Conservation (phyloP, 2,888 invertebrate genomes). For the Eucera pruinosa region DNA sequence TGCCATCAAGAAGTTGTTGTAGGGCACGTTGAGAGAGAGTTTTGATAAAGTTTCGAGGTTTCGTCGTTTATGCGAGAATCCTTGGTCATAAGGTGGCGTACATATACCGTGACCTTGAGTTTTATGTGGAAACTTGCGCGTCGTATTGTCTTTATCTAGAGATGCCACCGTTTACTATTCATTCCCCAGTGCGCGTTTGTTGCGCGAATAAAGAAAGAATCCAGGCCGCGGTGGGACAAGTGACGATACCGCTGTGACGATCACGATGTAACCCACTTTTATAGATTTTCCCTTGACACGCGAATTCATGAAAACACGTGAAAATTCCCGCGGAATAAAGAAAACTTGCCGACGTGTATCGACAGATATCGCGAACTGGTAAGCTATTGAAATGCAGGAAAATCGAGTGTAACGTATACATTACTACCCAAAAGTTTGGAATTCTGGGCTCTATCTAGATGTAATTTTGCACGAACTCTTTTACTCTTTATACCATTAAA, state of each 20-base stretch:
- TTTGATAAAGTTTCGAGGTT: constrained; percentile 20
- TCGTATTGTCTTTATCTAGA: constrained; percentile 10
- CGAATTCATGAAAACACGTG: constrained; percentile 6
- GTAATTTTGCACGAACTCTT: too few species aligned
- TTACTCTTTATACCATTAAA: too few species aligned
- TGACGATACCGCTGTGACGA: not conserved
- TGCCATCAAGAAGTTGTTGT: constrained; percentile 30
- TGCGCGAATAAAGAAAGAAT: not conserved
- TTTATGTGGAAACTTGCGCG: constrained; percentile 28
- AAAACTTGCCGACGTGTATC: constrained; percentile 20
- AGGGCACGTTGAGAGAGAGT: constrained; percentile 5
- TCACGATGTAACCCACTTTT: constrained; percentile 11
- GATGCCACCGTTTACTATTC: constrained; percentile 9
- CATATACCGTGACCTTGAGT: constrained; percentile 38
- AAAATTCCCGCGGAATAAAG: not conserved
- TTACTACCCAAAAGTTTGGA: too few species aligned
- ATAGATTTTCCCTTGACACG: not conserved
- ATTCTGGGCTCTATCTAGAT: too few species aligned
- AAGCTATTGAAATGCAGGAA: not conserved
- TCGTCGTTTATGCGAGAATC: constrained; percentile 27
- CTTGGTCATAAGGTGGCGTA: constrained; percentile 29
- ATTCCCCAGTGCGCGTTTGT: not conserved
- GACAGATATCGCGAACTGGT: constrained; percentile 22
- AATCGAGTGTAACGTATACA: not conserved
- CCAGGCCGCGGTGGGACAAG: not conserved